Conservation (phyloP, 2,113 vertebrate genomes). For the Colossoma macropomum region DNA sequence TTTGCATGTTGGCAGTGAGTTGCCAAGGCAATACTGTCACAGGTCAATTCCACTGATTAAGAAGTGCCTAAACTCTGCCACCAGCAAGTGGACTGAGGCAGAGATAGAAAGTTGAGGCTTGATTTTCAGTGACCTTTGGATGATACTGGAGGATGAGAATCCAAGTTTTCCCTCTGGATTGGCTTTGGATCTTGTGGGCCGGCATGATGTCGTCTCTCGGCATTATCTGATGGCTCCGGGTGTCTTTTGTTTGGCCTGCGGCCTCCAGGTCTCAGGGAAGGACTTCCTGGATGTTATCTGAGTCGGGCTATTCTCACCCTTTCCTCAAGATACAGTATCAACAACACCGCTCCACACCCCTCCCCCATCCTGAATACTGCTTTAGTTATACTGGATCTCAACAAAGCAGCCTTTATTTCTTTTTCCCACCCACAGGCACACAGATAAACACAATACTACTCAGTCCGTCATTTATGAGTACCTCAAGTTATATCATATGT, state of each 20-base stretch:
- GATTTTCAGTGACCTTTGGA: too few relatives aligned
- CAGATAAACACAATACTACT: constrained; percentile 8
- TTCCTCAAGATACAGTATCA: constrained; percentile 73
- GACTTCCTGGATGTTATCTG: constrained; percentile 75
- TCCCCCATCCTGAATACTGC: constrained; percentile 47
- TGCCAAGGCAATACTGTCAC: too few relatives aligned
- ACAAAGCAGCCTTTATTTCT: background rate
- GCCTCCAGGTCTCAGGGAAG: constrained; percentile 58
- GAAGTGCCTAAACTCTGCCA: too few relatives aligned
- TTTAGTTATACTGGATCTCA: constrained; percentile 1
- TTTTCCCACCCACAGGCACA: constrained; percentile 13
- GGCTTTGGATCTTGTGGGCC: background rate
- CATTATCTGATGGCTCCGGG: constrained; percentile 69
- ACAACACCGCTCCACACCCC: constrained; percentile 61
- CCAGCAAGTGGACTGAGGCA: too few relatives aligned
- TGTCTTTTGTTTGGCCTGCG: constrained; percentile 68
- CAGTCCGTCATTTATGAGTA: too few relatives aligned
- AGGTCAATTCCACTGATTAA: too few relatives aligned
- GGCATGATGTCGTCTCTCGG: constrained; percentile 57
- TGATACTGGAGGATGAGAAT: too few relatives aligned
- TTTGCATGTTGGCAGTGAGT: too few relatives aligned
- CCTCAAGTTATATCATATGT: too few relatives aligned
- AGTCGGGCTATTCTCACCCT: constrained; percentile 70
- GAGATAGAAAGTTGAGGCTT: too few relatives aligned
- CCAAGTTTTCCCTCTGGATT: too few relatives aligned